Evolutionary conservation across 30 jellyfish, hydroid and myxozoan species (phyloP).

Genomic region (Pelagia noctiluca): DNA sequence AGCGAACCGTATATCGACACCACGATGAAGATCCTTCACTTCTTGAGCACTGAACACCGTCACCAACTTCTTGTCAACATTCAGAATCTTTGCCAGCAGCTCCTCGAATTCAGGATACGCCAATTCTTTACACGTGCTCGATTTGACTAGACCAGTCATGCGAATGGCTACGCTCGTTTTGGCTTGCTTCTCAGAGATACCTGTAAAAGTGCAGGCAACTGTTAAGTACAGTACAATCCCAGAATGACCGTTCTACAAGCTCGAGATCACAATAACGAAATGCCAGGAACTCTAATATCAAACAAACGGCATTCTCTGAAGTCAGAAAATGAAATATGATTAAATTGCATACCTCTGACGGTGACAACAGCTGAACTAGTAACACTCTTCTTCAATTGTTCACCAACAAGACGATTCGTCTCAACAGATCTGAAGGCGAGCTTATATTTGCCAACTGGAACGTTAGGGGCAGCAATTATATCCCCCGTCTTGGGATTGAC

Average conservation of each 20-base stretch:
- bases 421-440: conserved; percentile 83
- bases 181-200: conserved; percentile 84
- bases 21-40: conserved; percentile 84
- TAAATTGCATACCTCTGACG: too few species aligned
- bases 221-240: too few species aligned
- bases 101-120: conserved; percentile 85
- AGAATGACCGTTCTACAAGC: too few species aligned
- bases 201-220: conserved; percentile 74
- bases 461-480: conserved; percentile 70
- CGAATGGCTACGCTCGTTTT: conserved; percentile 91
- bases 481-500: conserved; percentile 71
- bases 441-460: conserved; percentile 77
- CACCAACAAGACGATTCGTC: conserved; percentile 72
- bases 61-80: conserved; percentile 78
- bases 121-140: conserved; percentile 83
- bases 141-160: conserved; percentile 81
- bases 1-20: conserved; percentile 96
- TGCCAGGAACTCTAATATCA: too few species aligned
- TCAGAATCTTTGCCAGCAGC: conserved; percentile 79
- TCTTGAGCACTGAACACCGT: conserved; percentile 89
- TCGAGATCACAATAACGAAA: too few species aligned
- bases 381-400: conserved; percentile 60
- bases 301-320: too few species aligned
- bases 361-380: conserved; percentile 76
- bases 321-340: too few species aligned